A percentile compares a stretch with the other conserved stretches of the same genome.
phyloP scores from a whole-genome alignment of 2,888 invertebrate genomes.

The Papilio elwesi region DNA sequence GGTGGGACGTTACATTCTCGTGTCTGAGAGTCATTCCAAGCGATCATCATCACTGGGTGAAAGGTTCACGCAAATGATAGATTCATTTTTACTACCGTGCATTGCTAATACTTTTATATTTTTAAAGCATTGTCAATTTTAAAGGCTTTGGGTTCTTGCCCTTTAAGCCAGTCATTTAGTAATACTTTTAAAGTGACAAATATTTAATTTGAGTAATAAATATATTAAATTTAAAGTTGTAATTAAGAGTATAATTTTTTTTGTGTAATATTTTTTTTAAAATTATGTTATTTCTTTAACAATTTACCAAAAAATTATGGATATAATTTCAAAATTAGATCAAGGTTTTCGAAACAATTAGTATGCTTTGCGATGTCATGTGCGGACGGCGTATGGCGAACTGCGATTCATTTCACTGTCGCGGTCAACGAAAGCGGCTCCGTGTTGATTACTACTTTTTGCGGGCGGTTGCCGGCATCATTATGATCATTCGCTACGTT shows the following conservation, averaged over 20 bases:
- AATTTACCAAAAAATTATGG: not conserved
- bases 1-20: slow-evolving; percentile 25
- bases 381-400: slow-evolving; percentile 13
- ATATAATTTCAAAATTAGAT: slow-evolving; percentile 17
- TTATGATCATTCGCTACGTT: slow-evolving; percentile 53
- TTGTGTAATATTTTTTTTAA: not conserved
- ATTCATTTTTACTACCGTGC: slow-evolving; percentile 19
- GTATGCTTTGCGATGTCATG: slow-evolving; percentile 13
- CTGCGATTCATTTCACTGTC: slow-evolving; percentile 36
- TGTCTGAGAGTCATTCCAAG: slow-evolving; percentile 21
- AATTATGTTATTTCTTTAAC: not conserved
- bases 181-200: no score
- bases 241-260: no score
- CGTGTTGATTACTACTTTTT: slow-evolving; percentile 54
- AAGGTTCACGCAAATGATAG: slow-evolving; percentile 35
- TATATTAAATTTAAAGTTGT: no score
- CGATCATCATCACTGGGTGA: slow-evolving; percentile 34
- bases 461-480: slow-evolving; percentile 51
- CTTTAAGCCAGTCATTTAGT: no score
- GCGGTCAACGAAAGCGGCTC: slow-evolving; percentile 39
- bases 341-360: slow-evolving; percentile 25
- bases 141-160: no score
- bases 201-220: no score
- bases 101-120: slow-evolving; percentile 10
- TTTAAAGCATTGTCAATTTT: not conserved